phyloP scores from a whole-genome alignment of 2,888 invertebrate genomes.

The Trachelus stipa region DNA sequence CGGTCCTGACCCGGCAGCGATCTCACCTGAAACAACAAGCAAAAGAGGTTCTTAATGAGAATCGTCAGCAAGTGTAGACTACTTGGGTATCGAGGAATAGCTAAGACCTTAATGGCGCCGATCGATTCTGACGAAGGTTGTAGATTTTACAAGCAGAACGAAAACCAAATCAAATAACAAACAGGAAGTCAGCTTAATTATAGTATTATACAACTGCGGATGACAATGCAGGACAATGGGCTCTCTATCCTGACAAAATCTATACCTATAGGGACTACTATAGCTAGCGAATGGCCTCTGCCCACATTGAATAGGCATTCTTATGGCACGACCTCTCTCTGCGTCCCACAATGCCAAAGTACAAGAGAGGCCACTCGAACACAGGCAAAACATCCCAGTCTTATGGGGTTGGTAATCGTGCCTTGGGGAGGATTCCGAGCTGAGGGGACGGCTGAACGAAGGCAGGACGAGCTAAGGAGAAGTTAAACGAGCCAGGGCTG shows the following conservation, averaged over 20 bases:
- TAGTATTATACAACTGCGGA: conserved; percentile 34
- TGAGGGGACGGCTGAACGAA: too few relatives aligned
- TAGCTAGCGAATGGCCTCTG: not conserved
- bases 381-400: not conserved
- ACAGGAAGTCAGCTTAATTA: conserved; percentile 40
- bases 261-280: too few relatives aligned
- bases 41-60: not conserved
- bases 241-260: conserved; percentile 17
- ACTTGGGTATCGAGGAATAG: too few relatives aligned
- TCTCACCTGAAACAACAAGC: conserved; percentile 44
- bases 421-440: too few relatives aligned
- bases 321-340: not conserved
- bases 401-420: too few relatives aligned
- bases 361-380: not conserved
- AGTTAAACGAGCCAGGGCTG: too few relatives aligned
- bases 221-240: conserved; percentile 28
- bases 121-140: too few relatives aligned
- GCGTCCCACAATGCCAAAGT: not conserved
- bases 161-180: conserved; percentile 31
- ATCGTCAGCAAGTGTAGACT: too few relatives aligned
- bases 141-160: not conserved
- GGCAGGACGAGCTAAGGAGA: too few relatives aligned
- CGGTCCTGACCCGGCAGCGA: conserved; percentile 43
- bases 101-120: too few relatives aligned
- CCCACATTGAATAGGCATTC: not conserved